A percentile compares a stretch with the other conserved stretches of the same genome.
Evolutionary conservation across 2,888 invertebrate species (phyloP).

Genomic region (Amiota communis): DNA sequence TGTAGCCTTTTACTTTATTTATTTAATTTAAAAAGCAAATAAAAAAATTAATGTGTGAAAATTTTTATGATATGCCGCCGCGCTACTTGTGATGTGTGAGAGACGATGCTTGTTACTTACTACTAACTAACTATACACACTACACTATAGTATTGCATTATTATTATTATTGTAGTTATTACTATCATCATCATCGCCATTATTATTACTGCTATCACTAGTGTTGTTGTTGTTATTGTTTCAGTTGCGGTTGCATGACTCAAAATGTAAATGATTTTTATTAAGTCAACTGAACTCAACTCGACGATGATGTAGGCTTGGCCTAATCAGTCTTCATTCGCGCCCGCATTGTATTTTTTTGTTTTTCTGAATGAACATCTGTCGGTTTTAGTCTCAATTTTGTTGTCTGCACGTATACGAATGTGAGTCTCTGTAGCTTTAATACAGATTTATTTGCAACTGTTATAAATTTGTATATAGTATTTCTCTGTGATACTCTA

Average conservation of each 20-base stretch:
- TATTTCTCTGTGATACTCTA: conserved; percentile 23
- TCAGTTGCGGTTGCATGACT: conserved; percentile 45
- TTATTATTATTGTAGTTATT: too few species aligned
- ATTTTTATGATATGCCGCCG: conserved; percentile 39
- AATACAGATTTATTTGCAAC: conserved; percentile 65
- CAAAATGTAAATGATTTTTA: conserved; percentile 49
- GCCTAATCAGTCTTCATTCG: conserved; percentile 22
- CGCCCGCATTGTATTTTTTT: neutral
- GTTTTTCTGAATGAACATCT: conserved; percentile 1
- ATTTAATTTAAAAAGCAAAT: conserved; percentile 42
- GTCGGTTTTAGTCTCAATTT: conserved; percentile 24
- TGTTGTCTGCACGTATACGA: conserved; percentile 22
- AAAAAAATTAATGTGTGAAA: conserved; percentile 58
- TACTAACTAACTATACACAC: too few species aligned
- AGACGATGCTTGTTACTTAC: too few species aligned
- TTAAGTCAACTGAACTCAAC: neutral
- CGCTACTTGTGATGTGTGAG: neutral
- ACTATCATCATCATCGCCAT: too few species aligned
- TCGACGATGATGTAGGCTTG: conserved; percentile 4
- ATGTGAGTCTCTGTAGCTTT: conserved; percentile 42
- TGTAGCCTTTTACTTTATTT: conserved; percentile 26
- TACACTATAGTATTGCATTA: too few species aligned
- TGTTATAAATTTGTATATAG: conserved; percentile 49
- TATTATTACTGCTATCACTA: conserved; percentile 25
- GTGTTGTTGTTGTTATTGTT: conserved; percentile 28